Conservation (phyloP, 1,140 invertebrate genomes). For the Lethrus apterus region DNA sequence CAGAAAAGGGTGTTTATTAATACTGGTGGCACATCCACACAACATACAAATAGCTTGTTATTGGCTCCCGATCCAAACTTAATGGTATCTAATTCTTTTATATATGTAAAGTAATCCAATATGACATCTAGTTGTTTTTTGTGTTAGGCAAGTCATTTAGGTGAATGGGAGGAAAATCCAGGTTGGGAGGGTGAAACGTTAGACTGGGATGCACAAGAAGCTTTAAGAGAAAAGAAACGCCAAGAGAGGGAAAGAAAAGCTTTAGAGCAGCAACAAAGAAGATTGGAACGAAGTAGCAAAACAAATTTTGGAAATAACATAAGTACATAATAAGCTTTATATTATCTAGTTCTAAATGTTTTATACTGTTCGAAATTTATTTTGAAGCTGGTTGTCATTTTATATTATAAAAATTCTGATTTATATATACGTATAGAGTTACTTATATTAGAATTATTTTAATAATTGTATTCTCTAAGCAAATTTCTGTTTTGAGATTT, state of each 20-base stretch:
- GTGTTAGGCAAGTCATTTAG: slow-evolving; percentile 25
- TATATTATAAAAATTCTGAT: no score
- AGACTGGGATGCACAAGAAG: slow-evolving; percentile 42
- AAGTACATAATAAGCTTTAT: slow-evolving; percentile 38
- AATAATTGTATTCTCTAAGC: no score
- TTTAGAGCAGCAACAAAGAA: slow-evolving; percentile 45
- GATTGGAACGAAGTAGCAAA: slow-evolving; percentile 40
- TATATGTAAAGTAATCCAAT: not conserved
- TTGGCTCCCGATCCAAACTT: slow-evolving; percentile 35
- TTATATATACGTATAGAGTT: no score
- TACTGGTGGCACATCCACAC: slow-evolving; percentile 29
- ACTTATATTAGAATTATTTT: no score
- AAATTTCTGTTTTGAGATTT: no score
- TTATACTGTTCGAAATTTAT: not conserved
- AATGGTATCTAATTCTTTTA: slow-evolving; percentile 31
- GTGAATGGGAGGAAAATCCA: slow-evolving; percentile 46
- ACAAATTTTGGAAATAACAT: slow-evolving; percentile 43
- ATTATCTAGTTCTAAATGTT: not conserved
- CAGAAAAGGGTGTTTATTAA: slow-evolving; percentile 45
- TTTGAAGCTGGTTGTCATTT: no score
- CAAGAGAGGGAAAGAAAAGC: slow-evolving; percentile 42
- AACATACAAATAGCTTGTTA: slow-evolving; percentile 38
- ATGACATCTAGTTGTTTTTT: not conserved
- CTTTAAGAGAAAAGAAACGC: slow-evolving; percentile 43
- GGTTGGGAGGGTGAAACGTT: slow-evolving; percentile 47